Evolutionary conservation across 2,113 vertebrate genomes (phyloP), one percentile per base, ranked within the genome.

Genomic region (Anhinga anhinga): DNA sequence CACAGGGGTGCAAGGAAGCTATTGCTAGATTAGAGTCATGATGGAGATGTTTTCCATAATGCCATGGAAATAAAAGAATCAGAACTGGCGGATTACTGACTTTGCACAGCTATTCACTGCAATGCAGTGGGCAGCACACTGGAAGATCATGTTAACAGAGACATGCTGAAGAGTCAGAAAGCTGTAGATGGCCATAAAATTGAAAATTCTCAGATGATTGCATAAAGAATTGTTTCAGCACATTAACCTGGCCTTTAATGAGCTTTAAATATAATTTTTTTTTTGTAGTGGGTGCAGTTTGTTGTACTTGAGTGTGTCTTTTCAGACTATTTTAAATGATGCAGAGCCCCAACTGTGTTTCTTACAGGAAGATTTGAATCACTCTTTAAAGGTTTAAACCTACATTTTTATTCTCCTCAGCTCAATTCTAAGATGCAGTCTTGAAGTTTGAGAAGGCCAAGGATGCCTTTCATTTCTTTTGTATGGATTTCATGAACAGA

Each of bases 381-480:
- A 50, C 9, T 53, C 13, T 65, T 86, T 88, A 62, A 93, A 78
- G 42, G 23, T 20, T 81, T 55, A 82, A 86, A 70, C 20, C 11
- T 38, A 63, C 72, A 22, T 70, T 90, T 91, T 42, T 90, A 4
- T 88, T 84, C n/a, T 72, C 16, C 16, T 50, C 38, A 52, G 23
- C n/a, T 90, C 73, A 82, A 3, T 77, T 77, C 25, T 77, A 83
- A 77, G 40, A 18, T 85, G 7, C 34, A 50, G 22, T 42, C 74
- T 81, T 94, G 47, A 95, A 90, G 47, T 58, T 29, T 71, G 34
- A 92, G 80, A 88, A 88, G 38, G 49, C 55, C 62, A 78, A 63
- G 74, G 16, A 69, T 40, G n/a, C 10, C 40, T 93, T 93, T 92
- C 6, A 91, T 87, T 93, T 72, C 38, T 93, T 96, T 95, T 83